Base-by-base conservation (phyloP, 2,888 invertebrate genomes). In the Drepana falcataria region DNA sequence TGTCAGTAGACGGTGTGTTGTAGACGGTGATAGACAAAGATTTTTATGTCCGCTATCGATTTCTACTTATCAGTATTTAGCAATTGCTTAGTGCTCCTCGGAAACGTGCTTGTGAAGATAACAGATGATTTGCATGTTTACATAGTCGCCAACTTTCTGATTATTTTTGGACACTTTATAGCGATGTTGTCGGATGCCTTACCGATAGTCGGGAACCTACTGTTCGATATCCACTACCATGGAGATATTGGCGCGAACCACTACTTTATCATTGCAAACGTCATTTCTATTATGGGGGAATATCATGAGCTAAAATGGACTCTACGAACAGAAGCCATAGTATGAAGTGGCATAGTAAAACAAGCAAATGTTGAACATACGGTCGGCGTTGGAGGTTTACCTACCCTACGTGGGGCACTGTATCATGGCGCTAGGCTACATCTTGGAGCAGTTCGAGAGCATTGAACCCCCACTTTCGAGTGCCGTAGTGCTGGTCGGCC, bases 351-450 rank as follows among this genome's bases (percentile, higher is more conserved):
- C 33, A 35, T 33, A 7, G 44, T 2, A 51, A 7, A 44, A 56
- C 21, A 21, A 51, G 57, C 70, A 62, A 66, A 84, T 82, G 81
- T 59, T 75, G 55, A 59, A 75, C 53, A 54, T 72, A 48, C 55
- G 66, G 44, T 58, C 58, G 21, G 48, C 68, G 44, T 6, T 81
- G 34, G 63, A 73, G 48, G 21, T 64, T 48, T 85, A 79, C 61
- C 61, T 85, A 55, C 82, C 87, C 34, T 81, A 79, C 60, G 49
- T 82, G 34, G 89, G 89, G 47, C 85, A 88, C 55, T 59, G 66
- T 41, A 52, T 89, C 44, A 87, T 89, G 87, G 80, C 79, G 2
- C 2, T 83, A 33, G 90, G 88, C n/a, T 88, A 86, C 63, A 52
- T 79, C n/a, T 55, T 87, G 41, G 85, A 89, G 61, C 85, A 85